Evolutionary conservation across 1,140 invertebrate species (phyloP).

Genomic region (Acromyrmex heyeri): DNA sequence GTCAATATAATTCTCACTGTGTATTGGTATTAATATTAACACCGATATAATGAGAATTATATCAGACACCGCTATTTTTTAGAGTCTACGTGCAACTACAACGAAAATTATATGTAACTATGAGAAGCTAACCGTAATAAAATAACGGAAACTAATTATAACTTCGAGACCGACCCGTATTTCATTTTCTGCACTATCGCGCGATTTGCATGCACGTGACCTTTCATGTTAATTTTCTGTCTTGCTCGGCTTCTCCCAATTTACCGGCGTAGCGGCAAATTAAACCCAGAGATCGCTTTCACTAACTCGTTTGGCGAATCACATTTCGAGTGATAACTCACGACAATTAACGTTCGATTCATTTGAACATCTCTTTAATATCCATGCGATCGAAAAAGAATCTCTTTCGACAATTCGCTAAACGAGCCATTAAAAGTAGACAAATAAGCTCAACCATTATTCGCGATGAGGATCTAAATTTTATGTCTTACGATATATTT

Average conservation of each 20-base stretch:
- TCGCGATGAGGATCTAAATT: not conserved
- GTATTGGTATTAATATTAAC: no score
- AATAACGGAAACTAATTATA: conserved; percentile 47
- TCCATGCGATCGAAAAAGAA: not conserved
- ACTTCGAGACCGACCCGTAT: not conserved
- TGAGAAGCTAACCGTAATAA: conserved; percentile 36
- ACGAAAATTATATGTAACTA: not conserved
- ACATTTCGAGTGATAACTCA: conserved; percentile 4
- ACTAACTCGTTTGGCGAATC: conserved; percentile 17
- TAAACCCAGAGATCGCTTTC: conserved; percentile 42
- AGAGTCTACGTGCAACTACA: not conserved
- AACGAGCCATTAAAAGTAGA: not conserved
- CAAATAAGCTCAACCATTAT: not conserved
- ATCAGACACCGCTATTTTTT: no score
- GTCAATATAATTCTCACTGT: no score
- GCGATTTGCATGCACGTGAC: conserved; percentile 58
- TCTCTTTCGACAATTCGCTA: not conserved
- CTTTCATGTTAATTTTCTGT: conserved; percentile 60
- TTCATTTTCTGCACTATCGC: conserved; percentile 55
- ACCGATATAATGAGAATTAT: no score
- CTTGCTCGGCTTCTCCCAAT: conserved; percentile 43
- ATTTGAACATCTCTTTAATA: not conserved
- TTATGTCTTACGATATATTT: not conserved
- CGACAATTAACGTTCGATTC: conserved; percentile 10
- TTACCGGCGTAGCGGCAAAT: conserved; percentile 28